Base-by-base conservation (phyloP, 2,888 invertebrate genomes). In the Eulithis testata region DNA sequence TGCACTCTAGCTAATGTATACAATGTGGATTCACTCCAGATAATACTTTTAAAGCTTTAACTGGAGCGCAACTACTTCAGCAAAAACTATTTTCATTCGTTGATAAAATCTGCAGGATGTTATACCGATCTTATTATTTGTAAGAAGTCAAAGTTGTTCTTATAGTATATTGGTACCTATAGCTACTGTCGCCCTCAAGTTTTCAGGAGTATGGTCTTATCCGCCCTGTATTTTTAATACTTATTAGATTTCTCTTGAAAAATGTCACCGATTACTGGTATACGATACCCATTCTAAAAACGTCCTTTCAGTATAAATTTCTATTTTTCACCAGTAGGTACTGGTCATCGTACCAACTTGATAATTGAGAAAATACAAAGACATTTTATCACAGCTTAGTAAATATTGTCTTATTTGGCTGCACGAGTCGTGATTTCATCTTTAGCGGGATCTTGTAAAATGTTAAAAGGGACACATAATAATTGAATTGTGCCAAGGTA, bases 341-440 rank as follows among this genome's bases (percentile, higher is more conserved):
- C 5, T 36, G n/a, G 31, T 53, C 43, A 60, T 67, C 66, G 58
- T 54, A 63, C 44, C 50, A 50, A 36, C 49, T 43, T 56, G 66
- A 58, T 70, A 71, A 73, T 73, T 53, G 49, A 52, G 66, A 70
- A 52, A 71, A 62, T 61, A 72, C 69, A 73, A 68, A 56, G 60
- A 45, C 3, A 54, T 66, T 40, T 61, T 55, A 59, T 68, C 65
- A 49, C 50, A 54, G 52, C 56, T 57, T 63, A 54, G 45, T 54
- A 63, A 67, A 67, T 70, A 71, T 49, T 62, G 21, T 51, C 60
- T 47, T 55, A 58, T 65, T 69, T 68, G 67, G 73, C 77, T 71
- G 68, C 60, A 53, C 12, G 44, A 71, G 60, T 76, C 77, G 80
- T 78, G 81, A 78, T 70, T 45, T 27, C 43, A n/a, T 53, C 11